Base-by-base conservation (phyloP, 64 coral and sea anemone species). In the Actinia equina region DNA sequence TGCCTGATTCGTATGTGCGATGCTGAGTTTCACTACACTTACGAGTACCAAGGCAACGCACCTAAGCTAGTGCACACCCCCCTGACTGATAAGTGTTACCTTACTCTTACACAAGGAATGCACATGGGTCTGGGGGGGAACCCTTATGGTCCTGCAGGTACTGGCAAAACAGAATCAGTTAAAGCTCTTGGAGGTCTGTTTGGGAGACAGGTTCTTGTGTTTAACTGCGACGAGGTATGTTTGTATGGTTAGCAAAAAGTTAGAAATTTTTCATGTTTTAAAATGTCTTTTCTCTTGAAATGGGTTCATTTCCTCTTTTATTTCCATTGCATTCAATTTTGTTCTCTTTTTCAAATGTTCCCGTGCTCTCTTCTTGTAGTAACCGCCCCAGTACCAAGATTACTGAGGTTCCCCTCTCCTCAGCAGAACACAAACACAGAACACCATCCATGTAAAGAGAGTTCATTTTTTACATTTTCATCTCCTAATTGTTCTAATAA, bases 61-160 rank as follows among this genome's bases (percentile, higher is more conserved):
- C 77, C 93, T 16, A 99, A 99, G 70, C 93, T 99, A 27, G 97
- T 99, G 20, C 97, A 99, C 86, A 99, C 97, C 43, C 97, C 97
- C 49, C 88, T 99, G 76, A 99, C 97, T 77, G 97, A 99, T 62
- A 99, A 99, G 85, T 99, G 97, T 67, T 99, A 99, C 91, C 77
- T 99, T 46, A 99, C 97, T 9, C 77, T 99, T 44, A 99, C 97
- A 59, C 97, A 99, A 87, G 97, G 97, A 20, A 95, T 99, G 93
- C 93, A 95, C 77, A 92, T 99, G 91, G 97, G 97, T 58, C 88
- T 99, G 9, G 97, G 97, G 54, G 97, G 97, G 67, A 99, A 99
- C 90, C 97, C 97, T 14, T 99, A 99, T 19, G 97, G 97, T 44
- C 97, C 97, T 86, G 97, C 97, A 10, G 97, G 97, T 71, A 99